Conservation (phyloP, 2,113 vertebrate genomes). For the Xerus inauris region DNA sequence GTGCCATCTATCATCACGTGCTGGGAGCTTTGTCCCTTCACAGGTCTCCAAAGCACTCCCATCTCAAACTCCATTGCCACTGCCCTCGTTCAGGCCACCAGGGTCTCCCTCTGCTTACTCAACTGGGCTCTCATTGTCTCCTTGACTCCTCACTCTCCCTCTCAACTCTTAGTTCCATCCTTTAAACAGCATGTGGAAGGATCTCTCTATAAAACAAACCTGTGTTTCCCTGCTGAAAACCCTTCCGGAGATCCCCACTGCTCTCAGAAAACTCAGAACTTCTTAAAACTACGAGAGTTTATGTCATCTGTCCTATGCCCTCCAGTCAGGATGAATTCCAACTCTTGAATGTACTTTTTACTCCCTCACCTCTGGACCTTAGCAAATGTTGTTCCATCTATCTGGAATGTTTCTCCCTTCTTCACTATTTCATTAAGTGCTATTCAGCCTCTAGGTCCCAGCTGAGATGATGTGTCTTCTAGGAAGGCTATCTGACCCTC, state of each 20-base stretch:
- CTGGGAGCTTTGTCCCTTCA: background rate
- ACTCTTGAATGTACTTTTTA: background rate
- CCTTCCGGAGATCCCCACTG: background rate
- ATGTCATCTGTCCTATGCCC: background rate
- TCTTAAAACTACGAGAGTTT: background rate
- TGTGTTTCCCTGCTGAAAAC: background rate
- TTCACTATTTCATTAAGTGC: background rate
- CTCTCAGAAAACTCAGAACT: background rate
- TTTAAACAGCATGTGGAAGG: background rate
- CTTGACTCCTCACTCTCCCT: background rate
- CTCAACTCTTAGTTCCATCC: background rate
- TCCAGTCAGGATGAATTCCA: background rate
- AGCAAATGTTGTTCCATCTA: background rate
- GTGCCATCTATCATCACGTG: accelerated
- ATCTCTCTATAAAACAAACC: background rate
- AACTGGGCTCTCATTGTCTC: background rate
- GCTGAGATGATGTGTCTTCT: background rate
- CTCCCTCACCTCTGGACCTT: background rate
- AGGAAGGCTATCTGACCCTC: background rate
- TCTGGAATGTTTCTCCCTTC: background rate
- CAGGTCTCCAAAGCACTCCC: background rate
- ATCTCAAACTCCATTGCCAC: background rate
- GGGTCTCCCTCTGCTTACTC: background rate
- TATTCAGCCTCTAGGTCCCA: background rate
- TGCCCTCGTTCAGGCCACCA: background rate